These are phyloP conservation scores for Eriocheir sinensis DNA, from an alignment of 1,140 invertebrate genomes.

Conservation along the genomic window DNA sequence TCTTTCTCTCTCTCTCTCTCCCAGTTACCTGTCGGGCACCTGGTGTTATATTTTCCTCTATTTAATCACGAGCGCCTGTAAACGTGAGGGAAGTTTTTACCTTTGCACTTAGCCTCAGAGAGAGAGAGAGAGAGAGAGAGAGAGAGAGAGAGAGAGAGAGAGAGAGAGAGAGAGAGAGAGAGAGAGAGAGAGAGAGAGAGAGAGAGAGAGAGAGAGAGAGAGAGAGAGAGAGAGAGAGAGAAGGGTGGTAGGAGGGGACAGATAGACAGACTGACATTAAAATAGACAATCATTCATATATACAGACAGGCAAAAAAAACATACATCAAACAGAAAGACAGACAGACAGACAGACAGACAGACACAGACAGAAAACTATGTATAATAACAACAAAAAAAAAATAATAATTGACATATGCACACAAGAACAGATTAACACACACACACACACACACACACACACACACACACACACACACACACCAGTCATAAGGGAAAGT, in stretches of 20 bases:
- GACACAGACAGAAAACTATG: background rate
- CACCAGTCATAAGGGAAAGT: too few species aligned
- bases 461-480: background rate
- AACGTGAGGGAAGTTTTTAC: background rate
- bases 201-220: slow-evolving; percentile 6
- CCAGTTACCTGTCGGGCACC: background rate
- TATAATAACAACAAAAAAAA: too few species aligned
- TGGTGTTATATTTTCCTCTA: background rate
- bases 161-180: background rate
- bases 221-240: slow-evolving; percentile 12
- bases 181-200: too few species aligned
- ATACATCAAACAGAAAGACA: slow-evolving; percentile 4
- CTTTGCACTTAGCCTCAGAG: background rate
- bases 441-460: background rate
- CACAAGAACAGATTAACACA: background rate
- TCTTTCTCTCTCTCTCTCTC: background rate
- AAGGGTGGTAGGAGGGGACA: background rate
- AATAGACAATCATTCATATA: background rate
- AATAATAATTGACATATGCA: too few species aligned
- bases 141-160: slow-evolving; percentile 22
- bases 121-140: slow-evolving; percentile 22
- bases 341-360: background rate
- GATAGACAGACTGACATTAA: background rate
- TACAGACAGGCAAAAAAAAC: background rate
- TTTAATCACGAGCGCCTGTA: background rate